Conservation (phyloP, 1,140 invertebrate species). For the Ceratoteleas bidentatus region DNA sequence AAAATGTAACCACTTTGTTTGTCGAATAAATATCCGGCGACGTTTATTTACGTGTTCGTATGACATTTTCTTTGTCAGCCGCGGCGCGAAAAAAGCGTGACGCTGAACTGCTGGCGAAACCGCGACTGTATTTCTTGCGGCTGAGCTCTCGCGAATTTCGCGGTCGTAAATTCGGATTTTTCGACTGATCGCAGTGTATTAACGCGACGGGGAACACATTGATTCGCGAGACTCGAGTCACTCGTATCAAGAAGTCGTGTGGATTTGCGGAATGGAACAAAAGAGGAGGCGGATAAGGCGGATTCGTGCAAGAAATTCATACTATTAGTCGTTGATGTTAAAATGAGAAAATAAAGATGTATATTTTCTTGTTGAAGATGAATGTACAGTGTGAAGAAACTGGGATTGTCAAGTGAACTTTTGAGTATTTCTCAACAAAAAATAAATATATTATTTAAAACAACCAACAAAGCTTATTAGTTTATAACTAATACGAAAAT, state of each 20-base stretch:
- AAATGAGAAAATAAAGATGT: too few species aligned
- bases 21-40: slow-evolving; percentile 31
- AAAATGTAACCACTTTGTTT: slow-evolving; percentile 30
- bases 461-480: too few species aligned
- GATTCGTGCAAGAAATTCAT: too few species aligned
- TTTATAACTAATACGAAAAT: too few species aligned
- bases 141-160: slow-evolving; percentile 4
- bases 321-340: too few species aligned
- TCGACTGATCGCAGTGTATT: background rate
- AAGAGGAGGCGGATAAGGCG: background rate
- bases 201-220: background rate
- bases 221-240: background rate
- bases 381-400: too few species aligned
- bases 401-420: too few species aligned
- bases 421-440: too few species aligned
- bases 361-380: too few species aligned
- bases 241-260: background rate
- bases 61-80: slow-evolving; percentile 18
- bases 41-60: slow-evolving; percentile 8
- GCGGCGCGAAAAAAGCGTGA: slow-evolving; percentile 10
- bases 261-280: background rate
- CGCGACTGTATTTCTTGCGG: slow-evolving; percentile 10
- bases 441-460: too few species aligned
- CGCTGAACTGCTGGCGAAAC: slow-evolving; percentile 15
- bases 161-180: slow-evolving; percentile 12